Evolutionary conservation across 2,888 invertebrate species (phyloP), one percentile per base, ranked within the genome.

Genomic region (Lepidochrysops patricia): DNA sequence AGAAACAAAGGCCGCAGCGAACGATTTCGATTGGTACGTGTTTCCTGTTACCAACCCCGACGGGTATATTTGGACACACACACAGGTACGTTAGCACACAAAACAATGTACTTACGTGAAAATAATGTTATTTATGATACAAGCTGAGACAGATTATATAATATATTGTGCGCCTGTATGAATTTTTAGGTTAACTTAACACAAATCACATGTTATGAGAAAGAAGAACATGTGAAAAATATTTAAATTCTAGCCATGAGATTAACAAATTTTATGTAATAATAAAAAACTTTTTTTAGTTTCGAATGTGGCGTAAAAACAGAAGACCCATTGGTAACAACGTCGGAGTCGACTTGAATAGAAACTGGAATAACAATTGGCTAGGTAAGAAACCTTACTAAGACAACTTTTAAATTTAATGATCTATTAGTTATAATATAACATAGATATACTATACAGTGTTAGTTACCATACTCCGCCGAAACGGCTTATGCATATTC

Each of bases 11-110:
- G 72, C 80, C 0, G 83, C 90, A 48, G 92, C 91, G 0, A 79
- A 82, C n/a, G 86, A 84, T 61, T 90, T 86, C 69, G 94, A 95
- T 70, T 95, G 94, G 93, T 94, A 94, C 71, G 89, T 95, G 43
- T 90, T 95, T 63, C 95, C 95, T 0, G 90, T 93, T 1, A 89
- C 92, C 7, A 96, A 96, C 74, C 95, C 95, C 29, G 95, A 96
- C 79, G 95, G 95, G 0, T 96, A 92, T 71, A 91, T 91, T 48
- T 93, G 92, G 83, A 92, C 93, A 0, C 93, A 93, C 73, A 89
- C 88, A 9, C 77, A 75, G n/a, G 92, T 90, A 1, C 9, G 19
- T 37, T 7, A 19, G 19, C 3, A 43, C 3, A 43, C 6, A 5
- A 7, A 15, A 37, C 1, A 19, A 19, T 19, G 19, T 9, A n/a